Conservation (phyloP, 2,888 invertebrate genomes). For the Xestoiulus laeticollis region DNA sequence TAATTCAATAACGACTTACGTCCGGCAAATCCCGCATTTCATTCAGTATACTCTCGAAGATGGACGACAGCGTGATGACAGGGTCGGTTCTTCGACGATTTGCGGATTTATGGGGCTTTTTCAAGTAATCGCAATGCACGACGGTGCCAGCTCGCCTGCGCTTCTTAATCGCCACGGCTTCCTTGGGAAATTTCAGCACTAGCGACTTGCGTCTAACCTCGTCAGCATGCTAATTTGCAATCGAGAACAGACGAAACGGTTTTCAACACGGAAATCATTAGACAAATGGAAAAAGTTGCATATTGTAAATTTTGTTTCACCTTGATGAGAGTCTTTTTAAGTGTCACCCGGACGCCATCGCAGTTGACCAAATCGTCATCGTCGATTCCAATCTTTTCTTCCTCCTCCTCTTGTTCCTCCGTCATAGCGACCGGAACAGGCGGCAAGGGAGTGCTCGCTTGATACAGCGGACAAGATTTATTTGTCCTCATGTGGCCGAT, state of each 20-base stretch:
- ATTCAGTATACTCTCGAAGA: conserved; percentile 89
- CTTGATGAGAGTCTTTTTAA: conserved; percentile 87
- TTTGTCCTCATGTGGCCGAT: conserved; percentile 86
- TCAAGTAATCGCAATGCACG: conserved; percentile 88
- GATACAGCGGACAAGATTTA: conserved; percentile 95
- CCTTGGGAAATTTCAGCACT: conserved; percentile 80
- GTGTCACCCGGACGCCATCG: conserved; percentile 92
- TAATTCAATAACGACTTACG: conserved; percentile 66
- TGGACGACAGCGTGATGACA: conserved; percentile 84
- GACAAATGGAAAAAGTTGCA: neutral
- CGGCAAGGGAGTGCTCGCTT: conserved; percentile 69
- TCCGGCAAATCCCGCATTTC: conserved; percentile 92
- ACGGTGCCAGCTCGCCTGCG: conserved; percentile 74
- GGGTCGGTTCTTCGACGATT: conserved; percentile 95
- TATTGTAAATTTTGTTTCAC: conserved; percentile 63
- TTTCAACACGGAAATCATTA: neutral
- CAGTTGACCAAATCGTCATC: conserved; percentile 90
- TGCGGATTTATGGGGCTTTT: conserved; percentile 80
- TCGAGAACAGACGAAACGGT: neutral
- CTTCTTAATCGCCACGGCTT: conserved; percentile 71
- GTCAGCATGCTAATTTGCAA: conserved; percentile 78
- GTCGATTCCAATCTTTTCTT: conserved; percentile 76
- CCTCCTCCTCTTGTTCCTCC: conserved; percentile 82
- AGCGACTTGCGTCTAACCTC: conserved; percentile 82
- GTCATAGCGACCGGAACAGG: conserved; percentile 77